These are phyloP conservation scores for Kryphioiulus occultus DNA, from an alignment of 2,888 invertebrate species.

Conservation along the genomic window DNA sequence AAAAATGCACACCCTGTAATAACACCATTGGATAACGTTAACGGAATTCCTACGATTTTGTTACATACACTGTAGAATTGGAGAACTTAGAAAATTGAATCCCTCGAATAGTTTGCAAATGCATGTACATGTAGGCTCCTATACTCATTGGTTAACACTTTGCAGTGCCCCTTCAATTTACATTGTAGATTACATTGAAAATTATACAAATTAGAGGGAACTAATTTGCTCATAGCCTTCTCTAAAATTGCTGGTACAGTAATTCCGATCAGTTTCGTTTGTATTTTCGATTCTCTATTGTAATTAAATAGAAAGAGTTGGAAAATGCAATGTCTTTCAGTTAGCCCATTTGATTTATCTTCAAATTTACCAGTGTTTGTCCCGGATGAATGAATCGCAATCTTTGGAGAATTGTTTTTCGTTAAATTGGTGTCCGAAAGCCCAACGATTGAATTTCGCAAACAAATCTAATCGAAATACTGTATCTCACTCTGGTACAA, in stretches of 20 bases:
- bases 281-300: not conserved
- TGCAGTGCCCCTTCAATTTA: too few species aligned
- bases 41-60: too few species aligned
- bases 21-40: too few species aligned
- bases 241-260: not conserved
- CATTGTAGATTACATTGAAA: too few species aligned
- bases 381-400: not conserved
- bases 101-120: too few species aligned
- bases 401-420: not conserved
- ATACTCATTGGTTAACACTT: too few species aligned
- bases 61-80: too few species aligned
- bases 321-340: not conserved
- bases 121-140: too few species aligned
- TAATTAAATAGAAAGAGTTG: not conserved
- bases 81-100: too few species aligned
- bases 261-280: not conserved
- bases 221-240: not conserved
- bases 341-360: not conserved
- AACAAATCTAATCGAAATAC: not conserved
- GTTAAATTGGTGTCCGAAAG: not conserved
- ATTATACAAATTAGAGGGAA: too few species aligned
- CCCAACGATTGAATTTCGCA: not conserved
- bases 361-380: not conserved
- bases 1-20: not conserved
- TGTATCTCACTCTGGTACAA: not conserved